phyloP scores from a whole-genome alignment of 2,888 invertebrate genomes.

The Gymnoscelis rufifasciata region DNA sequence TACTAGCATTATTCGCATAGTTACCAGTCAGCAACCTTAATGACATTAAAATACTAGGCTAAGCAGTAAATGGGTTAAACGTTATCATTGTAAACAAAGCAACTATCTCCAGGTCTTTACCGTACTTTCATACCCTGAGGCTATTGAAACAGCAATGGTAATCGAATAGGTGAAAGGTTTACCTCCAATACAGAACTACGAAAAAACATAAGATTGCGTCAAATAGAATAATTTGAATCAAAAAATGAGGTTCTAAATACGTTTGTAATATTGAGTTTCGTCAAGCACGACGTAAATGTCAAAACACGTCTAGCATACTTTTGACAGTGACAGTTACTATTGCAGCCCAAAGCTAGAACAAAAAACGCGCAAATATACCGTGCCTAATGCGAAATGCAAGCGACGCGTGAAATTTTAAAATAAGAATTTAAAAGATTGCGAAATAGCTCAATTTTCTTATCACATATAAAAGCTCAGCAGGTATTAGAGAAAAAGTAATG shows the following conservation, averaged over 20 bases:
- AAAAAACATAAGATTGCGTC: slow-evolving; percentile 13
- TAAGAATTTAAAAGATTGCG: neutral
- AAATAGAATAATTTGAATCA: slow-evolving; percentile 7
- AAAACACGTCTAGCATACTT: neutral
- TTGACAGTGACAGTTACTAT: neutral
- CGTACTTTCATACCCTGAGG: slow-evolving; percentile 56
- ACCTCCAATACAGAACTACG: slow-evolving; percentile 35
- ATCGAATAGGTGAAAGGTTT: slow-evolving; percentile 53
- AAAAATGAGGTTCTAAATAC: neutral
- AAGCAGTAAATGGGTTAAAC: too few relatives aligned
- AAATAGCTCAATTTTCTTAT: neutral
- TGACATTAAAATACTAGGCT: slow-evolving; percentile 27
- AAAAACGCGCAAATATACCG: neutral
- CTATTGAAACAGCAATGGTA: slow-evolving; percentile 41
- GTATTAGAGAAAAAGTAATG: neutral
- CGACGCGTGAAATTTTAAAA: neutral
- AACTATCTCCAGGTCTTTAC: slow-evolving; percentile 35
- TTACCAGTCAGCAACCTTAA: slow-evolving; percentile 41
- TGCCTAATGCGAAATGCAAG: too few relatives aligned
- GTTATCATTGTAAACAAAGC: slow-evolving; percentile 32
- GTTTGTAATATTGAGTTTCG: too few relatives aligned
- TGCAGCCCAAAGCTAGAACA: too few relatives aligned
- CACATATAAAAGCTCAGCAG: neutral
- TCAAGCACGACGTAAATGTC: too few relatives aligned
- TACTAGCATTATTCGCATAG: slow-evolving; percentile 29